phyloP scores from a whole-genome alignment of 2,797 vertebrate genomes.

The Myotis planiceps region DNA sequence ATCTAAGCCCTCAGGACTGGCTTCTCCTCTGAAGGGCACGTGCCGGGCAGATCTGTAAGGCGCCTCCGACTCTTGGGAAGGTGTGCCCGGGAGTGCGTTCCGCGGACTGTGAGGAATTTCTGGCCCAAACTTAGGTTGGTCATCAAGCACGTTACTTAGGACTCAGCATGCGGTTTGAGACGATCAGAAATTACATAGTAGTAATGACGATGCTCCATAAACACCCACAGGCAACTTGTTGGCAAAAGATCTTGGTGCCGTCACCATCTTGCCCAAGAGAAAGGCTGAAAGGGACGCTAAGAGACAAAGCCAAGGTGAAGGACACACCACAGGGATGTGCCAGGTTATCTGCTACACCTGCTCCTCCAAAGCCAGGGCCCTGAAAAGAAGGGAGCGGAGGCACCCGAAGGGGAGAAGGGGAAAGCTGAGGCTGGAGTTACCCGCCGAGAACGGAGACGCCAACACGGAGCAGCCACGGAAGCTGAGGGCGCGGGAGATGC shows the following conservation, averaged over 20 bases:
- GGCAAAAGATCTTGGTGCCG: background rate
- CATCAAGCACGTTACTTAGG: background rate
- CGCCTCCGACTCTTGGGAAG: background rate
- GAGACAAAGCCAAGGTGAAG: background rate
- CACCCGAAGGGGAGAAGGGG: slow-evolving; percentile 91
- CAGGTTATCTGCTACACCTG: background rate
- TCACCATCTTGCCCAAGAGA: background rate
- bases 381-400: slow-evolving; percentile 90
- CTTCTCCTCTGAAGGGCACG: background rate
- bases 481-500: slow-evolving; percentile 94
- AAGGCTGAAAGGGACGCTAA: background rate
- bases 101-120: background rate
- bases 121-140: background rate
- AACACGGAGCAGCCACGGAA: slow-evolving; percentile 98
- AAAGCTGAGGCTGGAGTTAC: slow-evolving; percentile 92
- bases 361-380: background rate
- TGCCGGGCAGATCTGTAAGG: background rate
- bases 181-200: background rate
- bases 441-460: slow-evolving; percentile 95
- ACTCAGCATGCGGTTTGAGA: background rate
- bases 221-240: background rate
- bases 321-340: background rate
- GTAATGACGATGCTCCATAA: background rate
- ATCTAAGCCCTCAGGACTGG: background rate
- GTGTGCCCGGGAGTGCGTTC: too few species aligned